These are phyloP conservation scores for Tiliacea aurago DNA, from an alignment of 2,888 invertebrate species.

Conservation along the genomic window DNA sequence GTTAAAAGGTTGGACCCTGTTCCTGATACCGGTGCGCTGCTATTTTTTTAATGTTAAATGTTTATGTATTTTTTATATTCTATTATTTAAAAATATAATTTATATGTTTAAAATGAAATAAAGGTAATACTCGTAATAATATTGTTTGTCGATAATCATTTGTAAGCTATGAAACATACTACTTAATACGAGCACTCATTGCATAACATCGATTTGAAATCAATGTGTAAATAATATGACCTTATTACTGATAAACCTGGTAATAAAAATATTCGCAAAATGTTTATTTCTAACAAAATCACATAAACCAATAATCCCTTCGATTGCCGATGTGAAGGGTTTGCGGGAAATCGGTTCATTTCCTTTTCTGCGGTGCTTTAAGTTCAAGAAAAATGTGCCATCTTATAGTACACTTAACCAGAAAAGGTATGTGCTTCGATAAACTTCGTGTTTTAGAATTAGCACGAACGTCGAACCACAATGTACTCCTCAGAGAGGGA, in stretches of 20 bases:
- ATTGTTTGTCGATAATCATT: not conserved
- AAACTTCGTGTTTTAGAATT: not conserved
- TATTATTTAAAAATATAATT: too few relatives aligned
- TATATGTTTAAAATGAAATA: too few relatives aligned
- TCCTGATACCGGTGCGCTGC: too few relatives aligned
- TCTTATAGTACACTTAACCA: not conserved
- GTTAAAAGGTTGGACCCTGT: too few relatives aligned
- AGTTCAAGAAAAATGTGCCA: conserved; percentile 2
- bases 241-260: not conserved
- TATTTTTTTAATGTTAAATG: too few relatives aligned
- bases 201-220: not conserved
- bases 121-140: too few relatives aligned
- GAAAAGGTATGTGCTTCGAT: not conserved
- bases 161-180: not conserved
- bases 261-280: not conserved
- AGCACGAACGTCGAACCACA: not conserved
- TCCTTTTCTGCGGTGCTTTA: conserved; percentile 25
- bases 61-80: too few relatives aligned
- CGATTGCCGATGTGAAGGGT: not conserved
- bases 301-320: conserved; percentile 10
- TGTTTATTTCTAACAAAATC: conserved; percentile 11
- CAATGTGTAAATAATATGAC: not conserved
- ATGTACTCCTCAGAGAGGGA: not conserved
- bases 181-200: not conserved
- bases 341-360: conserved; percentile 44